phyloP scores from a whole-genome alignment of 2,797 vertebrate species.

The Typhlichthys eigenmanni region DNA sequence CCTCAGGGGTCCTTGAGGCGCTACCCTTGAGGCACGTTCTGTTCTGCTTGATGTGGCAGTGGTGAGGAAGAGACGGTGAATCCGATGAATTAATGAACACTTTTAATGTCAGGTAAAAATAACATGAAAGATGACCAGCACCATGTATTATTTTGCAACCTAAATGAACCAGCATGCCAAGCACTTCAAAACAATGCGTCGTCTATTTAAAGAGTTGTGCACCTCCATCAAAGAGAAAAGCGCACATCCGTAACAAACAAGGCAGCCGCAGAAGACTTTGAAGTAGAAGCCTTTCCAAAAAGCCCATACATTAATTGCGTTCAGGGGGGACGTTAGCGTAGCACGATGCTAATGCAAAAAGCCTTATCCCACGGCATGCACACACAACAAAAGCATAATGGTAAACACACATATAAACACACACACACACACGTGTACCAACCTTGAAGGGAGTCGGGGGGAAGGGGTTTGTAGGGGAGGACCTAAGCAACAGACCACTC shows the following conservation, averaged over 20 bases:
- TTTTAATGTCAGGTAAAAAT: conserved; percentile 73
- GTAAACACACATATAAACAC: conserved; percentile 20
- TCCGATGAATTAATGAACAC: conserved; percentile 67
- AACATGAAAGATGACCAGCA: conserved; percentile 76
- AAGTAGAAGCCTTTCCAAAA: conserved; percentile 58
- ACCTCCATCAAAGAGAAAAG: conserved; percentile 69
- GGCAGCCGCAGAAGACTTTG: conserved; percentile 65
- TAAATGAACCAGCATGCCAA: conserved; percentile 44
- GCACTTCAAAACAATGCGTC: conserved; percentile 67
- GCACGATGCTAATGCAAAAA: conserved; percentile 32
- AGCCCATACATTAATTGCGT: conserved; percentile 61
- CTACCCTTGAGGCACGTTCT: conserved; percentile 65
- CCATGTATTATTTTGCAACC: conserved; percentile 66
- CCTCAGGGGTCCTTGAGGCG: conserved; percentile 70
- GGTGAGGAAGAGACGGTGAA: conserved; percentile 55
- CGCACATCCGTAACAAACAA: conserved; percentile 65
- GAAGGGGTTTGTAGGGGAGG: conserved; percentile 90
- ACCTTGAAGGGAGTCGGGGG: conserved; percentile 93
- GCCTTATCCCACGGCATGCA: too few species aligned
- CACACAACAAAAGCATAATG: conserved; percentile 21
- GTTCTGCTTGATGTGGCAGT: conserved; percentile 58
- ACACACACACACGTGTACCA: conserved; percentile 63
- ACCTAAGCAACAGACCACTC: conserved; percentile 82
- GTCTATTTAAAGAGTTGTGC: conserved; percentile 60
- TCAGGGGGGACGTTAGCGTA: conserved; percentile 48